Evolutionary conservation across 2,797 vertebrate genomes (phyloP).

Genomic region (Lithobates pipiens): DNA sequence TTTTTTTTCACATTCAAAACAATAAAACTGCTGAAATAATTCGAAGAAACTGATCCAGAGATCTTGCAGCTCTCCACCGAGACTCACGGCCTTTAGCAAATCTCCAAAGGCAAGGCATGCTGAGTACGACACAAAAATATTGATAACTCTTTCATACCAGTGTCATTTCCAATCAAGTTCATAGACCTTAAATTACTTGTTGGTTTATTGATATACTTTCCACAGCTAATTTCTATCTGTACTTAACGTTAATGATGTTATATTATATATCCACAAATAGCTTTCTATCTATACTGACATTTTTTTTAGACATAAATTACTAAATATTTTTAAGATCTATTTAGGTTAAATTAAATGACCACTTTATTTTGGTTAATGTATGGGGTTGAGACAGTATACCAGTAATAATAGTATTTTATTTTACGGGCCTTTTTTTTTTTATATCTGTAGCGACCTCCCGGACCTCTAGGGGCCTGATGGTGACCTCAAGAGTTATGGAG

Average conservation of each 20-base stretch:
- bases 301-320: too few species aligned
- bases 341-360: too few species aligned
- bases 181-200: slow-evolving; percentile 4
- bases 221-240: background rate
- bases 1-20: slow-evolving; percentile 40
- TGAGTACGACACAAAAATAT: slow-evolving; percentile 21
- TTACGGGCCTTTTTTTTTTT: too few species aligned
- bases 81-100: slow-evolving; percentile 24
- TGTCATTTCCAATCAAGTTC: slow-evolving; percentile 21
- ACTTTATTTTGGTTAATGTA: too few species aligned
- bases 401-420: too few species aligned
- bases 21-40: slow-evolving; percentile 45
- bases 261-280: background rate
- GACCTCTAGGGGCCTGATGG: too few species aligned
- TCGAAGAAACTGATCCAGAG: slow-evolving; percentile 19
- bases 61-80: slow-evolving; percentile 8
- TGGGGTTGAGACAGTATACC: too few species aligned
- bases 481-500: too few species aligned
- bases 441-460: too few species aligned
- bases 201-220: slow-evolving; percentile 7
- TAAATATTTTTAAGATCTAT: too few species aligned
- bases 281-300: background rate
- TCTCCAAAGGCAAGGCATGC: slow-evolving; percentile 14
- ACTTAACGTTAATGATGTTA: background rate
- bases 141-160: slow-evolving; percentile 17